These are phyloP conservation scores for Crotophaga sulcirostris DNA, from an alignment of 2,113 vertebrate species.

Conservation along the genomic window DNA sequence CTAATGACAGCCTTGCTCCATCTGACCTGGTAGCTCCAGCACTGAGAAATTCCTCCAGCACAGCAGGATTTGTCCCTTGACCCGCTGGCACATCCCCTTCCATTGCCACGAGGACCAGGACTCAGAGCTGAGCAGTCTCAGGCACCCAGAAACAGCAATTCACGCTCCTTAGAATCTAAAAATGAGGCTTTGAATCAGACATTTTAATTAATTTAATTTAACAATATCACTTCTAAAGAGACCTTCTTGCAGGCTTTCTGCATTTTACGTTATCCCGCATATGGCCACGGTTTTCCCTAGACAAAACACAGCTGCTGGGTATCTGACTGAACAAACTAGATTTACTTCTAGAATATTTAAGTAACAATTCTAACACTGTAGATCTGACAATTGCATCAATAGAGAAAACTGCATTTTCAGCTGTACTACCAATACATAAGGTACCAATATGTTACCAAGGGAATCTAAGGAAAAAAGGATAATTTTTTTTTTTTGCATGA, in stretches of 20 bases:
- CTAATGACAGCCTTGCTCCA: not conserved
- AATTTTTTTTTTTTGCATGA: not conserved
- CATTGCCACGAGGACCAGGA: accelerated
- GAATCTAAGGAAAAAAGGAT: not conserved
- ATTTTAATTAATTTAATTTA: not conserved
- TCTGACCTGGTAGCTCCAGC: not conserved
- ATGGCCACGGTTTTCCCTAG: not conserved
- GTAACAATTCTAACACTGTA: not conserved
- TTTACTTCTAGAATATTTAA: not conserved
- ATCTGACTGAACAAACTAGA: not conserved
- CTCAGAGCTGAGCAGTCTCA: not conserved
- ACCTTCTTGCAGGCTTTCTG: not conserved
- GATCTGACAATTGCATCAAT: not conserved
- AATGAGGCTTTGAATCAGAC: not conserved
- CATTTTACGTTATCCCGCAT: too few species aligned
- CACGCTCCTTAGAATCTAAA: not conserved
- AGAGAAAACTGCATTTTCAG: not conserved
- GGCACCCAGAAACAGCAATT: not conserved
- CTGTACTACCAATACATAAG: too few species aligned
- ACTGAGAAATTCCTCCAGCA: not conserved
- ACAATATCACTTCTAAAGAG: not conserved
- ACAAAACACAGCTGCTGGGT: not conserved
- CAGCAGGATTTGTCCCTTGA: not conserved
- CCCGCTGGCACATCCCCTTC: accelerated
- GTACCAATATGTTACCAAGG: too few species aligned